Conservation (phyloP, 2,113 vertebrate genomes). For the Eubucco bourcierii region DNA sequence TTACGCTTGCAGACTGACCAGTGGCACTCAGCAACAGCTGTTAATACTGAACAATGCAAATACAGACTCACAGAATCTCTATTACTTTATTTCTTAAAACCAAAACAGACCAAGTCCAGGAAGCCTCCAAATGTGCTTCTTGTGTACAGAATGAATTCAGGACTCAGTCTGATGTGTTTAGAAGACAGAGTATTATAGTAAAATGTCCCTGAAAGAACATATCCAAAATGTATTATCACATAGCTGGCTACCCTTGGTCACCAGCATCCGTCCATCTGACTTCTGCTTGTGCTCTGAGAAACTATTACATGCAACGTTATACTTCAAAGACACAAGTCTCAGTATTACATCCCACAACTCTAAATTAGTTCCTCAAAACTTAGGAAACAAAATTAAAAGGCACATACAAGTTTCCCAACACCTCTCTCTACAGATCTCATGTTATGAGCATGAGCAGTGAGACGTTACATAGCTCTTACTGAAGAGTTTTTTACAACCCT, state of each 20-base stretch:
- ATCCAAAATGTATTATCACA: neutral
- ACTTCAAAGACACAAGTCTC: neutral
- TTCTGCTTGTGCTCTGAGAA: neutral
- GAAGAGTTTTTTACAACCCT: neutral
- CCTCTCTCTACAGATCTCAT: neutral
- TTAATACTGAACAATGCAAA: neutral
- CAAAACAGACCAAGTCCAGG: fast-evolving
- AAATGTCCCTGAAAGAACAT: neutral
- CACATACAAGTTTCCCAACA: neutral
- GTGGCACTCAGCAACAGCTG: neutral
- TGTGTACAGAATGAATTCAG: neutral
- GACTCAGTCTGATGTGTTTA: neutral
- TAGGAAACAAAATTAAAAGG: neutral
- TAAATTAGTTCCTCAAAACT: neutral
- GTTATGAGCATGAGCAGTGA: neutral
- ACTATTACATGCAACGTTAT: neutral
- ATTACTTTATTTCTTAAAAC: neutral
- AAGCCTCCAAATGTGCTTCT: neutral
- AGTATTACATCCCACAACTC: neutral
- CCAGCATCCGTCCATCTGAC: neutral
- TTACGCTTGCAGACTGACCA: neutral
- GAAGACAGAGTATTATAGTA: neutral
- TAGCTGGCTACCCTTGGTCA: neutral
- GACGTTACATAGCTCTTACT: neutral
- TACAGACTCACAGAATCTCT: neutral